Evolutionary conservation across 2,888 invertebrate species (phyloP).

Genomic region (Eristalinus aeneus): DNA sequence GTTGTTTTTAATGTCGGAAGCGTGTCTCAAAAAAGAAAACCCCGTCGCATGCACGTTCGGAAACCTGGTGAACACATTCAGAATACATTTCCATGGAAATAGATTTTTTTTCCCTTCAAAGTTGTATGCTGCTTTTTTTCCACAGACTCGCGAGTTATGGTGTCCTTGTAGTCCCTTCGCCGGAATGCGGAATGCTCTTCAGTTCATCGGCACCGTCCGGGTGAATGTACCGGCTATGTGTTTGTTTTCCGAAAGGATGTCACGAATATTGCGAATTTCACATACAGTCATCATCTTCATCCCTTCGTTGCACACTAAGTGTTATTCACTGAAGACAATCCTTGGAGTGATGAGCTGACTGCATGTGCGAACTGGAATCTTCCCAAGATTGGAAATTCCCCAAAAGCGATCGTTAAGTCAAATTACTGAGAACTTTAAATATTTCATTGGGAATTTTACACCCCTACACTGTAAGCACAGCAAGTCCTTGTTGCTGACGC

Average conservation of each 20-base stretch:
- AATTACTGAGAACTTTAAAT: slow-evolving; percentile 67
- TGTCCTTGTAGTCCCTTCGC: slow-evolving; percentile 57
- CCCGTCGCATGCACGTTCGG: slow-evolving; percentile 41
- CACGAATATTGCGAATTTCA: slow-evolving; percentile 45
- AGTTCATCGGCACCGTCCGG: slow-evolving; percentile 30
- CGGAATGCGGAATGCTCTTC: slow-evolving; percentile 11
- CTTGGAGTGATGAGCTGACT: neutral
- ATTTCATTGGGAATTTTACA: slow-evolving; percentile 53
- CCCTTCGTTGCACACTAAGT: slow-evolving; percentile 17
- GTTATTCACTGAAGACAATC: slow-evolving; percentile 18
- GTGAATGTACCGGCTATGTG: slow-evolving; percentile 42
- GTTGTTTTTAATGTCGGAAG: slow-evolving; percentile 16
- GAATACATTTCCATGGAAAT: slow-evolving; percentile 65
- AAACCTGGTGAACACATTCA: slow-evolving; percentile 53
- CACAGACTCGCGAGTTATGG: slow-evolving; percentile 7
- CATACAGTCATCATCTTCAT: slow-evolving; percentile 47
- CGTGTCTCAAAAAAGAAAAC: slow-evolving; percentile 29
- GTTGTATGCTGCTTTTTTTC: slow-evolving; percentile 8
- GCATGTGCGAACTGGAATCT: slow-evolving; percentile 28
- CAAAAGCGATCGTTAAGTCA: slow-evolving; percentile 66
- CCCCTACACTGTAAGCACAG: neutral
- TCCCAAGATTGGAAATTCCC: slow-evolving; percentile 63
- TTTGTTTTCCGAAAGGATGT: slow-evolving; percentile 45
- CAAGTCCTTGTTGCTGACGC: neutral
- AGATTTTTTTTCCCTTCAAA: slow-evolving; percentile 27